A percentile compares a stretch with the other conserved stretches of the same genome.
Conservation (phyloP, 1,140 invertebrate species). For the Drosophila ironensis region DNA sequence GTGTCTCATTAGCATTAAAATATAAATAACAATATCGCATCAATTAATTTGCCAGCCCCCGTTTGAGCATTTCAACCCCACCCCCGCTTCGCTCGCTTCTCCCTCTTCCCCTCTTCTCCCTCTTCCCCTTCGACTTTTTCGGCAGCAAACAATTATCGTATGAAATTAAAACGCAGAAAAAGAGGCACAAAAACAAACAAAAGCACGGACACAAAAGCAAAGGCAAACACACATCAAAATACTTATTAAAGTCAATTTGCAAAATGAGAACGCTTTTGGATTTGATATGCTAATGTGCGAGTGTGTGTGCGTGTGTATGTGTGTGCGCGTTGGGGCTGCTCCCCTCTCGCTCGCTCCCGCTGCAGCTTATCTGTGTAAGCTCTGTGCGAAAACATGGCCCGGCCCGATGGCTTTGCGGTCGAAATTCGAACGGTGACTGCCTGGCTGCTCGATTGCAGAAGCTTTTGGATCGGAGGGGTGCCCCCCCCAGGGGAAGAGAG, state of each 20-base stretch:
- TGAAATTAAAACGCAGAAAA: conserved; percentile 64
- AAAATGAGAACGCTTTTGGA: conserved; percentile 70
- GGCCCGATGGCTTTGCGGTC: conserved; percentile 76
- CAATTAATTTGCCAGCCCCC: conserved; percentile 37
- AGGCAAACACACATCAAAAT: conserved; percentile 40
- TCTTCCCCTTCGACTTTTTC: neutral
- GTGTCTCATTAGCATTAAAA: conserved; percentile 37
- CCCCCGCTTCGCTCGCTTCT: neutral
- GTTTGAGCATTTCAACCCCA: neutral
- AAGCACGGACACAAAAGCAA: conserved; percentile 33
- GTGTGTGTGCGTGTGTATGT: neutral
- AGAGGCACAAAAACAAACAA: conserved; percentile 39
- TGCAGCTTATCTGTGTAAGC: conserved; percentile 61
- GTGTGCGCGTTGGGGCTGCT: too few species aligned
- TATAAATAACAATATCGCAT: conserved; percentile 34
- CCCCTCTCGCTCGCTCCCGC: neutral
- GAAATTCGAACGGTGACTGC: conserved; percentile 38
- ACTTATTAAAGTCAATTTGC: conserved; percentile 80
- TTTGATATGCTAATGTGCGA: conserved; percentile 77
- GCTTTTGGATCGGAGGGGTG: neutral
- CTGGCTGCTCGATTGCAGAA: conserved; percentile 10
- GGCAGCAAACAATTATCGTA: conserved; percentile 47
- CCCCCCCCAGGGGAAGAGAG: too few species aligned
- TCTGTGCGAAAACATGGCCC: conserved; percentile 79
- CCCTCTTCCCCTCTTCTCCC: neutral